phyloP scores from a whole-genome alignment of 1,140 invertebrate genomes.

The Conus betulinus region DNA sequence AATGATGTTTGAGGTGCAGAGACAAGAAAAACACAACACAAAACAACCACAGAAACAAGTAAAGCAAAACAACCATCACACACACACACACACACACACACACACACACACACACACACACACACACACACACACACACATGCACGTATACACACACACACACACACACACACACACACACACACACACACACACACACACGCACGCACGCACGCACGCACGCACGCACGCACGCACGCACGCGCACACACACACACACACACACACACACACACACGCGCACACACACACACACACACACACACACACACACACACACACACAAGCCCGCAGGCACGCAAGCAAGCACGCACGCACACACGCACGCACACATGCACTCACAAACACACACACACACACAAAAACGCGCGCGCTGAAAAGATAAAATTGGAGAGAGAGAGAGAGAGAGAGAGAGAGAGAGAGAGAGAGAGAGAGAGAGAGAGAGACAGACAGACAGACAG shows the following conservation, averaged over 20 bases:
- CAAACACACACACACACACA: background rate
- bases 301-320: too few species aligned
- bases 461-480: background rate
- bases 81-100: too few species aligned
- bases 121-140: background rate
- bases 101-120: too few species aligned
- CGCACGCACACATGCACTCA: background rate
- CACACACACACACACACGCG: background rate
- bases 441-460: background rate
- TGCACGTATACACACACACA: background rate
- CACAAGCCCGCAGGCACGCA: too few species aligned
- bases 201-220: background rate
- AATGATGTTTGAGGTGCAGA: too few species aligned
- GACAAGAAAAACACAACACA: too few species aligned
- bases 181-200: background rate
- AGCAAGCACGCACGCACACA: too few species aligned
- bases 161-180: background rate
- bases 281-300: background rate
- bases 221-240: background rate
- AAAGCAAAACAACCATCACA: too few species aligned
- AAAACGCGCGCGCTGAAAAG: background rate
- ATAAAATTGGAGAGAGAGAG: background rate
- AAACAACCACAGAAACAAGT: too few species aligned
- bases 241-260: background rate
- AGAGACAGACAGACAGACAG: background rate